These are phyloP conservation scores for Onychomys leucogaster DNA, from an alignment of 2,797 vertebrate species.

Conservation along the genomic window DNA sequence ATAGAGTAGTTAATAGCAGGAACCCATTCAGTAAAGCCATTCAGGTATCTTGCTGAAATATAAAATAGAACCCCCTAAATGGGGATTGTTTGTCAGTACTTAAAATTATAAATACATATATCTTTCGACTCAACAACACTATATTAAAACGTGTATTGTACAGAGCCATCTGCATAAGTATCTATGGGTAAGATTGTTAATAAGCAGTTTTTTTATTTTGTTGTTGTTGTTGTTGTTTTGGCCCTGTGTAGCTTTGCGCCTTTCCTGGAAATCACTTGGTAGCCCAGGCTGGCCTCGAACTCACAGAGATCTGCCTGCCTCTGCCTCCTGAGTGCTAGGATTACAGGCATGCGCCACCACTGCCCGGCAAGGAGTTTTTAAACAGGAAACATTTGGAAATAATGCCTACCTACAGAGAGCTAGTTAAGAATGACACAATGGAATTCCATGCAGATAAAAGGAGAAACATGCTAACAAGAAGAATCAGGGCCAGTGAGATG, in stretches of 20 bases:
- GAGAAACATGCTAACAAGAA: slow-evolving; percentile 35
- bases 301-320: no score
- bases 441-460: slow-evolving; percentile 23
- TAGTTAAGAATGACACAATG: slow-evolving; percentile 22
- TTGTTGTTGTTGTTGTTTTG: no score
- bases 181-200: neutral
- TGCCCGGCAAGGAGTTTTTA: no score
- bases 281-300: no score
- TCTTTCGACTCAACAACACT: slow-evolving; percentile 32
- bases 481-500: neutral
- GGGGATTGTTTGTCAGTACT: slow-evolving; percentile 19
- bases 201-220: no score
- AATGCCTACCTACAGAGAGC: neutral
- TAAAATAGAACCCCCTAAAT: neutral
- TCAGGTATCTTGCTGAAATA: slow-evolving; percentile 24
- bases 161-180: neutral
- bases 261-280: no score
- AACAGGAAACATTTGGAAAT: slow-evolving; percentile 35
- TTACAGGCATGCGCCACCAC: no score
- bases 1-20: slow-evolving; percentile 7
- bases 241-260: no score
- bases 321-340: no score
- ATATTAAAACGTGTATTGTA: neutral
- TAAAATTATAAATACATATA: slow-evolving; percentile 53
- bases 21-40: slow-evolving; percentile 58